Percentiles rank a stretch among this genome's conserved stretches.
Conservation (phyloP, 2,888 invertebrate species). For the Tromatobia lineatoria region DNA sequence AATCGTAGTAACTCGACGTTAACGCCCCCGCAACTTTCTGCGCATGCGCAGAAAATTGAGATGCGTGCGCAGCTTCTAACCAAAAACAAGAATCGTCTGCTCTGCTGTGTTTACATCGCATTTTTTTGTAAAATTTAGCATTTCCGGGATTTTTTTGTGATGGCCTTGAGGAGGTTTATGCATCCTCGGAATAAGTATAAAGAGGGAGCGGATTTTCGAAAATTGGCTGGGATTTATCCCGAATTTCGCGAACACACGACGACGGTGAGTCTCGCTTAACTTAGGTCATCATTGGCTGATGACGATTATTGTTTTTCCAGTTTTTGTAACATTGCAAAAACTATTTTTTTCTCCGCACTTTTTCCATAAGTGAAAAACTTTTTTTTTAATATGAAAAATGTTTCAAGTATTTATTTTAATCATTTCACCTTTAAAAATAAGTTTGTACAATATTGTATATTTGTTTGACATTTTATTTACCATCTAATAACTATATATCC, state of each 20-base stretch:
- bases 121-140: neutral
- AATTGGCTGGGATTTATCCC: constrained; percentile 91
- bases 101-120: neutral
- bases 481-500: no score
- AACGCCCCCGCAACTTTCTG: neutral
- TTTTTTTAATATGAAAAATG: no score
- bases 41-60: neutral
- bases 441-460: no score
- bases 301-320: no score
- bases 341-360: no score
- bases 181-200: constrained; percentile 97
- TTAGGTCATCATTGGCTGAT: neutral
- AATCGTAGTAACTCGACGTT: constrained; percentile 11
- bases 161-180: constrained; percentile 92
- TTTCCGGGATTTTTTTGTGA: constrained; percentile 74
- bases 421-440: no score
- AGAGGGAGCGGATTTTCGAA: constrained; percentile 93
- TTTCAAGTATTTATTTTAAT: no score
- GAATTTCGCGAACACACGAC: constrained; percentile 91
- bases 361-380: no score
- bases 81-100: constrained; percentile 2
- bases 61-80: neutral
- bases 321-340: no score
- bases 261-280: constrained; percentile 86
- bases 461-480: no score